Conservation (phyloP, 53 echinoderm and acorn worm species). For the Luidia sarsii region DNA sequence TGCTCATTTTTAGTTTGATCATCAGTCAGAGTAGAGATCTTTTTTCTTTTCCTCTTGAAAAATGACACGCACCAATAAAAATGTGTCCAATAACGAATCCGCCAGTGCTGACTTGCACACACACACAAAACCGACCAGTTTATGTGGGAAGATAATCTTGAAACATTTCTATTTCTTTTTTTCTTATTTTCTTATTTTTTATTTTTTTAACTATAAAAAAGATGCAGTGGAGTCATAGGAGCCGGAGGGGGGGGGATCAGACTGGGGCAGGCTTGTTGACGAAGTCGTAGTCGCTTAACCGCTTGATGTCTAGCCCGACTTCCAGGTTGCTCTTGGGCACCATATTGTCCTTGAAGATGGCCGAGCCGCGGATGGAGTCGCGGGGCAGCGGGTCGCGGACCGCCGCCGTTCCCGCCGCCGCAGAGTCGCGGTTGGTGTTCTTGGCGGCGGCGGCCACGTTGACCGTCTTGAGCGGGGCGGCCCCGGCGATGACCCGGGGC, state of each 20-base stretch:
- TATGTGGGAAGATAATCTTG: background rate
- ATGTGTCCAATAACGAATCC: too few relatives aligned
- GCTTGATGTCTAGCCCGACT: constrained; percentile 69
- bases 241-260: too few relatives aligned
- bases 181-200: background rate
- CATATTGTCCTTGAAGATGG: constrained; percentile 90
- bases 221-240: background rate
- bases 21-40: too few relatives aligned
- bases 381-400: constrained; percentile 74
- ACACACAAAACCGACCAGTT: background rate
- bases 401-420: too few relatives aligned
- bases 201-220: constrained; percentile 31
- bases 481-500: constrained; percentile 52
- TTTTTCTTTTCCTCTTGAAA: too few relatives aligned
- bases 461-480: constrained; percentile 73
- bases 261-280: constrained; percentile 18
- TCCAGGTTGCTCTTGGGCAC: constrained; percentile 77
- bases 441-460: constrained; percentile 75
- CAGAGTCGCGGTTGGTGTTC: constrained; percentile 71
- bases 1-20: too few relatives aligned
- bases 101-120: too few relatives aligned
- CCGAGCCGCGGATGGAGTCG: constrained; percentile 89
- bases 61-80: too few relatives aligned
- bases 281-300: constrained; percentile 39
- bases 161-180: background rate